Evolutionary conservation across 92 coral and sea anemone genomes (phyloP), one percentile per base, ranked within the genome.

Genomic region (Zoanthus sansibaricus): DNA sequence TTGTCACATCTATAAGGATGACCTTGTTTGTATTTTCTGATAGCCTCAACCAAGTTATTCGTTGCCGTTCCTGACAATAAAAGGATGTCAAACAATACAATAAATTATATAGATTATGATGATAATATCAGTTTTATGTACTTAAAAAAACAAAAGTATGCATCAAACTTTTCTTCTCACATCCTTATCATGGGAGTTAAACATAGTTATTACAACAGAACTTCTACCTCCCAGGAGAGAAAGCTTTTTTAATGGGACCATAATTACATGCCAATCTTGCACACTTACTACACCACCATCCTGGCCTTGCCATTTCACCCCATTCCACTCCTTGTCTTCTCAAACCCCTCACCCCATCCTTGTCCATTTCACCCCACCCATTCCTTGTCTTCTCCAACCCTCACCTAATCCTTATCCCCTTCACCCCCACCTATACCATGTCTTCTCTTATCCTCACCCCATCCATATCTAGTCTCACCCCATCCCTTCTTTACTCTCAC

Each of bases 1-100:
- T 90, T 88, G 62, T 96, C 98, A 51, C 98, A 95, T 86, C 87
- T 95, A 84, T 96, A 96, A 6, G 95, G 89, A 76, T 95, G 96
- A 0, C 95, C 95, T 71, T 95, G 95, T 89, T 96, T 96, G 87
- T 92, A 96, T 44, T 91, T 90, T 42, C 61, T 90, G 49, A 95
- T 96, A 11, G 99, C 98, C n/a, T 93, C 31, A 11, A 90, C 92
- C 73, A 96, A 90, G 62, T 96, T 93, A 84, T 96, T 92, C 55
- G 99, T 95, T 11, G 98, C 95, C 61, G 98, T 96, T 6, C 99
- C 99, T 96, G 76, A 8, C 72, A 10, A 2, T 5, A n/a, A 20
- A 17, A 6, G n/a, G 68, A 58, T 7, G 48, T 52, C 13, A 15
- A 75, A 6, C n/a, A 47, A 33, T 6, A 4, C 30, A n/a, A 37